Evolutionary conservation across 1,140 invertebrate species (phyloP), one percentile per base, ranked within the genome.

Genomic region (Kradibia gibbosae): DNA sequence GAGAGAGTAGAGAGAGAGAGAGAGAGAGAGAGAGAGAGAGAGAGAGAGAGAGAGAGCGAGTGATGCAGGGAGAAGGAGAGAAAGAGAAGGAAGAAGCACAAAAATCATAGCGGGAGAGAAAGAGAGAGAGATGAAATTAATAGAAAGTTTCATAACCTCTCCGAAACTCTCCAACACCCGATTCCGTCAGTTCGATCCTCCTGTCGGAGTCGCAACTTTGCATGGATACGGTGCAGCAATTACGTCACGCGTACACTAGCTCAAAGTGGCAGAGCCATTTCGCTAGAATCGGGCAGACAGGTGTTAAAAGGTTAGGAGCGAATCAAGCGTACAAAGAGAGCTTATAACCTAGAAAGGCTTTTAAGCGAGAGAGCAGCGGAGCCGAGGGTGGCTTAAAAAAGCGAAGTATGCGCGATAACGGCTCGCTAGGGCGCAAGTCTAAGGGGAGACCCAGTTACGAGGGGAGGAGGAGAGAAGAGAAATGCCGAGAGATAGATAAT

Each of bases 101-200:
- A 20, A 57, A 5, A 22, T 57, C 10, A n/a, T n/a, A 25, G 22
- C 34, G 67, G 15, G 22, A n/a, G 34, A 28, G 36, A 0, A 20
- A 67, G 65, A 42, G 13, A 0, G 60, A 34, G 34, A 71, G 42
- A 11, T 3, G 34, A n/a, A 28, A 45, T 0, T 28, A 20, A 78
- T 34, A 78, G 62, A 36, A 55, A 55, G 77, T 67, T 42, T 72
- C 50, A 71, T 79, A 79, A 79, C 77, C 77, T 79, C 48, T 42
- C 45, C 45, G 15, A 71, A 67, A 34, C 65, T 50, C 57, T 55
- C 77, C 15, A 70, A 36, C 77, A 67, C 36, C 25, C 28, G 76
- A 78, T 48, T 55, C 76, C 48, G 67, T 42, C 70, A 3, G n/a
- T 11, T 48, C 42, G 20, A 25, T 71, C 42, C 3, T 71, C 34